Evolutionary conservation across 2,888 invertebrate genomes (phyloP), one percentile per base, ranked within the genome.

Genomic region (Ophion ellenae): DNA sequence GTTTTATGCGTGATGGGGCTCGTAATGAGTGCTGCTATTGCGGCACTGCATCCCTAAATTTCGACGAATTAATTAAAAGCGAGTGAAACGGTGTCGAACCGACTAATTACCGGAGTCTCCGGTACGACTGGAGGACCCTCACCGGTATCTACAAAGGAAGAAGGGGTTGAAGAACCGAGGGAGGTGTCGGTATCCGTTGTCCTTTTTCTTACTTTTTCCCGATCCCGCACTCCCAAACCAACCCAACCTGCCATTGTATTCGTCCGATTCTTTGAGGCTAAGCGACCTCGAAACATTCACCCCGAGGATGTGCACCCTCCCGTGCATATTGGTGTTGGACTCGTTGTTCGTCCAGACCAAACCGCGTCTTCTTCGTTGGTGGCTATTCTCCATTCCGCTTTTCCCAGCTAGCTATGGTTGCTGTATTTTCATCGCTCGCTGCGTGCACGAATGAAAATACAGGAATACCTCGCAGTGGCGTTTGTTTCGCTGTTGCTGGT

Each of bases 31-130:
- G 78, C 40, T 71, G 81, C 78, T 74, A 28, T 17, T 53, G 71
- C 73, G 86, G 80, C 47, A 67, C 24, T 66, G 64, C 64, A 61
- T 20, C 53, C 40, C 63, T 76, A 87, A 89, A 88, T 88, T 90
- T 88, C 88, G 88, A 89, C 88, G 89, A 91, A 91, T 91, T 91
- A 90, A 91, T 91, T 91, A 90, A 90, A 90, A 90, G 85, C 83
- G 87, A 81, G 89, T 87, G 87, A 90, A 91, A 90, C 88, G 89
- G 83, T 85, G 90, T 88, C 87, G 88, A 88, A 87, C 88, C 89
- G 88, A 90, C 89, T 91, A 91, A 91, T 91, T 91, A 90, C 88
- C 87, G 87, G 81, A 81, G 81, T 81, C 82, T 61, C 66, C 71
- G 59, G 71, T 32, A 59, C 63, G 76, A 83, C 45, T 20, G 28